These are phyloP conservation scores for Coccyzus lansbergi DNA, from an alignment of 2,797 vertebrate genomes.

Conservation along the genomic window DNA sequence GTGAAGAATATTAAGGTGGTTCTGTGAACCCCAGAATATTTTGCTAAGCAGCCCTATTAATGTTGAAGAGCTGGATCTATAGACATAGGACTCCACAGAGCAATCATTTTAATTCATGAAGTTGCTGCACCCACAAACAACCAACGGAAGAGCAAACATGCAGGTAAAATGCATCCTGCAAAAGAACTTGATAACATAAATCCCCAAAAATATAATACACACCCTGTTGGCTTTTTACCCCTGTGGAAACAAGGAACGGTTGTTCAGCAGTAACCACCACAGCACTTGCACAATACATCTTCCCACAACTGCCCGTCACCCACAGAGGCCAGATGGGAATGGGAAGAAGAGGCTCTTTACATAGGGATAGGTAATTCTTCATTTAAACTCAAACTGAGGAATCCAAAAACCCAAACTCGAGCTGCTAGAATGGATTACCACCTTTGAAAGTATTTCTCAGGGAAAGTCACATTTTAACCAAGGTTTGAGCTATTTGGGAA, in stretches of 20 bases:
- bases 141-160: background rate
- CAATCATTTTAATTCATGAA: background rate
- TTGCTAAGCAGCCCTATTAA: background rate
- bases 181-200: background rate
- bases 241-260: background rate
- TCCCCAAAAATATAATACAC: background rate
- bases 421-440: background rate
- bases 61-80: background rate
- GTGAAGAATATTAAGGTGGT: background rate
- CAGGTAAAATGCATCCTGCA: background rate
- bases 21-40: background rate
- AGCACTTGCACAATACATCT: background rate
- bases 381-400: background rate
- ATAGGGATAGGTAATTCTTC: background rate
- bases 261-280: background rate
- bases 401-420: background rate
- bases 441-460: background rate
- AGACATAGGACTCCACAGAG: background rate
- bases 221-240: background rate
- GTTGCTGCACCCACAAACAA: background rate
- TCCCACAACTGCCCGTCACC: fast-evolving
- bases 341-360: background rate
- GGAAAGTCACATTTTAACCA: background rate
- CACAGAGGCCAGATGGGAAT: background rate
- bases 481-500: background rate